Percentiles rank a stretch among this genome's conserved stretches.
These are phyloP conservation scores for Alectura lathami DNA, from an alignment of 2,113 vertebrate species.

Conservation along the genomic window DNA sequence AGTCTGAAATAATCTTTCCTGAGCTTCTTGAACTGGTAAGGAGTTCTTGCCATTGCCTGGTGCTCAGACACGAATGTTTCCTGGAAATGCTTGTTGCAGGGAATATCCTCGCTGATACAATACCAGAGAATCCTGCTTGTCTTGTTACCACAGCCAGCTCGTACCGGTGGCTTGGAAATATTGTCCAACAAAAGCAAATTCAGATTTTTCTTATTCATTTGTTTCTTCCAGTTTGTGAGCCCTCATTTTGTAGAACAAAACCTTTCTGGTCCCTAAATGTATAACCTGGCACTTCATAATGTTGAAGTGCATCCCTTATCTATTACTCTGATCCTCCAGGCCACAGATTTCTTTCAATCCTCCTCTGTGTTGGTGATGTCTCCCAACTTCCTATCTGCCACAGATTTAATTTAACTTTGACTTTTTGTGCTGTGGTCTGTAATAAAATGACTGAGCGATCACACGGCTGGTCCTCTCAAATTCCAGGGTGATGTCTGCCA, in stretches of 20 bases:
- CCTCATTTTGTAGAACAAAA: background rate
- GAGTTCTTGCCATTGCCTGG: background rate
- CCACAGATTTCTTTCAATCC: conserved; percentile 18
- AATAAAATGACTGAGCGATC: conserved; percentile 62
- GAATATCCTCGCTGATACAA: background rate
- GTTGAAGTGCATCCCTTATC: conserved; percentile 22
- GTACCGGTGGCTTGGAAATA: background rate
- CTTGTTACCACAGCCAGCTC: background rate
- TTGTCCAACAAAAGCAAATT: background rate
- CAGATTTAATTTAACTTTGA: conserved; percentile 65
- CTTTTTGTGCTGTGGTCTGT: conserved; percentile 54
- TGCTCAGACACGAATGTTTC: background rate
- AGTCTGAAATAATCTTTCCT: background rate
- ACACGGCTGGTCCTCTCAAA: background rate
- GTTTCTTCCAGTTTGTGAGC: background rate
- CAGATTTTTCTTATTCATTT: background rate
- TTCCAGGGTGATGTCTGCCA: background rate
- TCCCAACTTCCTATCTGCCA: background rate
- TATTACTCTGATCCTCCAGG: conserved; percentile 54
- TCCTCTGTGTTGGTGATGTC: conserved; percentile 14
- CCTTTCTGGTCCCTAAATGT: conserved; percentile 25
- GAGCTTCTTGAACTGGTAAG: background rate
- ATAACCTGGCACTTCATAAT: background rate
- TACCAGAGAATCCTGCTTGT: background rate
- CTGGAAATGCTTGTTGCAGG: background rate